Evolutionary conservation across 2,888 invertebrate genomes (phyloP), one percentile per base, ranked within the genome.

Genomic region (Melinaea menophilus): DNA sequence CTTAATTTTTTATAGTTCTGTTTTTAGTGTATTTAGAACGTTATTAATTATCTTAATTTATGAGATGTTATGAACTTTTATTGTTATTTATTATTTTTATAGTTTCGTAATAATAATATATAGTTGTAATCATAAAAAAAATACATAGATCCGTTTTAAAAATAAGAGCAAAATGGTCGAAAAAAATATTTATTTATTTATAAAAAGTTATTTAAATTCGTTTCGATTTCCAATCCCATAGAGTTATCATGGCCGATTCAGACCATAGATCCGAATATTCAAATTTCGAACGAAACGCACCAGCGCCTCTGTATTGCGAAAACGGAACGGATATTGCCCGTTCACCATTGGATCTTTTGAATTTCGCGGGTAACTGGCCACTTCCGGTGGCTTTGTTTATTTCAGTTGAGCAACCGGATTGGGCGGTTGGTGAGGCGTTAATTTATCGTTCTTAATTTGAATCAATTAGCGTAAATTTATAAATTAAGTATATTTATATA

Each of bases 251-350:
- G 69, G 64, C 59, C 65, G 59, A 68, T 64, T 62, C 59, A 63
- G 61, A 65, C 68, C 72, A 74, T 75, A 75, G 70, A 78, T 79
- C 80, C 80, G 76, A 79, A 69, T 64, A 71, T 70, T 79, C 76
- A 69, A 75, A 80, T 79, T 81, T 80, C 72, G 76, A 75, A 80
- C 77, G 82, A 77, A 84, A 85, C 86, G 86, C 84, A 79, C 81
- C 83, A 86, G 80, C 85, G 86, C 86, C 77, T 76, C 81, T 77
- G 80, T 11, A 79, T 90, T 90, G 90, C 90, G 89, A 90, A 90
- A 90, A 83, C 86, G 79, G 88, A 90, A 88, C 90, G 90, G 90
- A 90, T 88, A 89, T 88, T 84, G 87, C 86, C 81, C 80, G 86
- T 87, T 86, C 87, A 81, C 81, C 85, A 84, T 88, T 87, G 85